Percentiles rank a stretch among this genome's conserved stretches.
Conservation (phyloP, 53 echinoderm and acorn worm species). For the Actinopyga echinites region DNA sequence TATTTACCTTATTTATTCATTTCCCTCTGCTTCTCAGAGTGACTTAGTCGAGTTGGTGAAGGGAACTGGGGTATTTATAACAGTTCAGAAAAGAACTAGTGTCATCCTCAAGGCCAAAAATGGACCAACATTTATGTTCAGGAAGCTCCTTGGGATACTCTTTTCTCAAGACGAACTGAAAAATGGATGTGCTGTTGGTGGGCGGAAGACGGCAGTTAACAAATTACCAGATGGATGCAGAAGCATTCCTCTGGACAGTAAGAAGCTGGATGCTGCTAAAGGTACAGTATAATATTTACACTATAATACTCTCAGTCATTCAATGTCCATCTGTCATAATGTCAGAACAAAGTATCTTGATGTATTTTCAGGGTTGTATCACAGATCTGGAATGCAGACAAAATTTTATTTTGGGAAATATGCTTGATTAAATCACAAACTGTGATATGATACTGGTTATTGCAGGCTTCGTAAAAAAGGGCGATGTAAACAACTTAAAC, state of each 20-base stretch:
- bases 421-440: no score
- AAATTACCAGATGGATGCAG: not conserved
- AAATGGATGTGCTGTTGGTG: not conserved
- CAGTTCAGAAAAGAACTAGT: not conserved
- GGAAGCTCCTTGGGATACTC: not conserved
- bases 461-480: no score
- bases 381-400: no score
- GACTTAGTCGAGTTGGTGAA: not conserved
- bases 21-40: not conserved
- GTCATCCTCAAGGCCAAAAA: not conserved
- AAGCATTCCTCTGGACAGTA: slow-evolving; percentile 7
- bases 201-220: not conserved
- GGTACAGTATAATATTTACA: not conserved
- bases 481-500: no score
- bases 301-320: no score
- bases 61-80: not conserved
- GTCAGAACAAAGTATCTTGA: no score
- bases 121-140: not conserved
- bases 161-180: not conserved
- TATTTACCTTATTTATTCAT: no score
- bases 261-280: slow-evolving; percentile 7
- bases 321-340: no score
- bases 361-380: no score
- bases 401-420: no score
- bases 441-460: no score